A percentile compares a stretch with the other conserved stretches of the same genome.
phyloP scores from a whole-genome alignment of 2,113 vertebrate genomes.

The Pseudolaguvia tuberculata region DNA sequence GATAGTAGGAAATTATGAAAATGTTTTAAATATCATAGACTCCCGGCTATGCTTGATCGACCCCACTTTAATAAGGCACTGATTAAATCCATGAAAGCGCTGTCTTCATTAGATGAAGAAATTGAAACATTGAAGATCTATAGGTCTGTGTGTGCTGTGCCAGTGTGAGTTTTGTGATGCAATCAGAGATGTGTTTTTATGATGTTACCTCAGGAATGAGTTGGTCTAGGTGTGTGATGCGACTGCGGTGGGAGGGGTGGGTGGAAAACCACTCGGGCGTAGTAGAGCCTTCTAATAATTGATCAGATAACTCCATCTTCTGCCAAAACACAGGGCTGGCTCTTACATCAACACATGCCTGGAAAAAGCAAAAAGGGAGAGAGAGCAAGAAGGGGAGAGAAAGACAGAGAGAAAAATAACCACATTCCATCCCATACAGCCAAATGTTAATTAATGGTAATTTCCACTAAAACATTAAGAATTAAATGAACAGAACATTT shows the following conservation, averaged over 20 bases:
- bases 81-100: background rate
- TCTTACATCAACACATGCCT: constrained; percentile 92
- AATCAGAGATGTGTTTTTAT: constrained; percentile 17
- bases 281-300: constrained; percentile 63
- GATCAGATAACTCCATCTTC: constrained; percentile 80
- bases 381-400: background rate
- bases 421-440: background rate
- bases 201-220: constrained; percentile 83
- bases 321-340: constrained; percentile 90
- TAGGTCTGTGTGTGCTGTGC: background rate
- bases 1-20: background rate
- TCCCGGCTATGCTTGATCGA: background rate
- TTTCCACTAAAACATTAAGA: background rate
- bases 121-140: background rate
- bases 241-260: constrained; percentile 87
- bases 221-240: constrained; percentile 75
- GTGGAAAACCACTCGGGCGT: constrained; percentile 91
- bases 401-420: background rate
- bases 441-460: background rate
- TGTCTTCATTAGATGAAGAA: background rate
- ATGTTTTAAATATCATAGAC: background rate
- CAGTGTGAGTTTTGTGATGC: background rate
- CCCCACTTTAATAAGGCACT: background rate
- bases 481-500: too few species aligned
- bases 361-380: constrained; percentile 13